A percentile compares a stretch with the other conserved stretches of the same genome.
These are phyloP conservation scores for Scaptodrosophila latifasciaeformis DNA, from an alignment of 2,888 invertebrate species.

Conservation along the genomic window DNA sequence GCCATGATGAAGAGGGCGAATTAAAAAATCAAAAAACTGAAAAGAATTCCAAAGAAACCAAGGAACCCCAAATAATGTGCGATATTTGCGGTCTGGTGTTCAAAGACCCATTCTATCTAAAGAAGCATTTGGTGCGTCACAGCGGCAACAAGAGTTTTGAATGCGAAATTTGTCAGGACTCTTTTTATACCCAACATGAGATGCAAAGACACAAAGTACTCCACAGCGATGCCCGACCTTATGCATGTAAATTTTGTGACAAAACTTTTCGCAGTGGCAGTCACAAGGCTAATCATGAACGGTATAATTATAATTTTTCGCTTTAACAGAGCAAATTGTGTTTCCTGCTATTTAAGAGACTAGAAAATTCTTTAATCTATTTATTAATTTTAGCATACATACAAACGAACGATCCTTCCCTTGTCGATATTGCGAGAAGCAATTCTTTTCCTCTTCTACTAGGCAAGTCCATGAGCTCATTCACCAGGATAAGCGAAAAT, in stretches of 20 bases:
- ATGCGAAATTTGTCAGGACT: constrained; percentile 40
- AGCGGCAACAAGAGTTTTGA: constrained; percentile 41
- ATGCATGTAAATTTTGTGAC: constrained; percentile 38
- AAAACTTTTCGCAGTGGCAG: constrained; percentile 53
- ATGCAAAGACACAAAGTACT: constrained; percentile 44
- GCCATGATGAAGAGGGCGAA: no score
- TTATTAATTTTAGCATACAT: constrained; percentile 26
- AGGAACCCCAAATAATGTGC: no score
- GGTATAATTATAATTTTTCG: constrained; percentile 13
- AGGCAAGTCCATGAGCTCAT: constrained; percentile 39
- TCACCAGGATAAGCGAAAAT: constrained; percentile 40
- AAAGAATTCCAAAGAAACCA: no score
- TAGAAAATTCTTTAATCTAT: no score
- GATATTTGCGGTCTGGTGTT: constrained; percentile 49
- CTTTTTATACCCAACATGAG: constrained; percentile 44
- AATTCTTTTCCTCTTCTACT: constrained; percentile 43
- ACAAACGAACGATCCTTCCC: constrained; percentile 51
- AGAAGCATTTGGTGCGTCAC: constrained; percentile 43
- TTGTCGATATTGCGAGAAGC: constrained; percentile 40
- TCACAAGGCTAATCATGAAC: constrained; percentile 46
- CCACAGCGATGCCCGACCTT: constrained; percentile 41
- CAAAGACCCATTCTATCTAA: constrained; percentile 45
- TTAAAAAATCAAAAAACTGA: background rate
- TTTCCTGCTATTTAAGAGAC: background rate
- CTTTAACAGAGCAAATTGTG: no score